phyloP scores from a whole-genome alignment of 53 echinoderm and acorn worm species.

The Mesocentrotus franciscanus region DNA sequence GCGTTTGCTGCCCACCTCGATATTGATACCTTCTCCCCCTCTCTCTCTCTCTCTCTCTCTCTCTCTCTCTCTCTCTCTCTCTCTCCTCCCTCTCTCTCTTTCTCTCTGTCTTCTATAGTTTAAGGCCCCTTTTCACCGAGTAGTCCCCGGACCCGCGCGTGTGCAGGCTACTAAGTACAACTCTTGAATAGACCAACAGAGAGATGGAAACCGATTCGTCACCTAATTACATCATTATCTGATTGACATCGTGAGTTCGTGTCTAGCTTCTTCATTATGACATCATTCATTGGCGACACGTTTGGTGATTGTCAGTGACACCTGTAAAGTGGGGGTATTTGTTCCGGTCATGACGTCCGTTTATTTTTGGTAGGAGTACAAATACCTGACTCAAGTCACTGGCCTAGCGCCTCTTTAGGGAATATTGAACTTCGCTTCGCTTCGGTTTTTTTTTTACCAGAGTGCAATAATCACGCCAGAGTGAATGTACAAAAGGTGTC shows the following conservation, averaged over 20 bases:
- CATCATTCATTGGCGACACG: slow-evolving; percentile 6
- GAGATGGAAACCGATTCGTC: slow-evolving; percentile 16
- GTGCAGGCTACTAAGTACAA: not conserved
- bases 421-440: not conserved
- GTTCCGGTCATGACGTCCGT: slow-evolving; percentile 31
- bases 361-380: not conserved
- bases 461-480: not conserved
- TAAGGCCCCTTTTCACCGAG: not conserved
- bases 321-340: slow-evolving; percentile 18
- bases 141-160: not conserved
- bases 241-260: not conserved
- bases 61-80: not conserved
- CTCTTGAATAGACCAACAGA: not conserved
- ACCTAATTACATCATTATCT: slow-evolving; percentile 19
- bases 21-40: not conserved
- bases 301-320: slow-evolving; percentile 40
- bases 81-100: not conserved
- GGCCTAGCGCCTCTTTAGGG: not conserved
- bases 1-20: not conserved
- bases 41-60: not conserved
- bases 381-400: not conserved
- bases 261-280: not conserved
- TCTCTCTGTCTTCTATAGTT: not conserved
- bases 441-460: not conserved
- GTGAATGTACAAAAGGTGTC: not conserved